phyloP scores from a whole-genome alignment of 2,113 vertebrate genomes.

The Hydrolagus affinis region DNA sequence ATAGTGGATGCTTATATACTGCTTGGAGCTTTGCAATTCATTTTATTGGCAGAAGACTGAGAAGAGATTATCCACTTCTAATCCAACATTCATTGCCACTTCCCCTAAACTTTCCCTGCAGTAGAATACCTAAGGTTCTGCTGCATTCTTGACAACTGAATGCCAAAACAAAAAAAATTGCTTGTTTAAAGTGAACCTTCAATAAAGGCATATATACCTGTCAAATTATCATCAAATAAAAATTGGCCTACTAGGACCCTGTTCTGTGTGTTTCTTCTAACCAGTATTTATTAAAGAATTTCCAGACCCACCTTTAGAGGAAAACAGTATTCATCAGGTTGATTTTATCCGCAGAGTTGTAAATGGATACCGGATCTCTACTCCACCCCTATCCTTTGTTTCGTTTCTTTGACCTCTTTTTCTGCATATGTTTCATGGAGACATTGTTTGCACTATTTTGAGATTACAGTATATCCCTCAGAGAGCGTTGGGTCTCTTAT shows the following conservation, averaged over 20 bases:
- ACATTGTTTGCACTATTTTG: background rate
- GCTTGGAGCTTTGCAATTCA: background rate
- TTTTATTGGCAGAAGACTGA: background rate
- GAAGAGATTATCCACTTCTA: background rate
- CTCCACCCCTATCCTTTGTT: background rate
- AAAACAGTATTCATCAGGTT: background rate
- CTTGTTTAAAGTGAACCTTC: background rate
- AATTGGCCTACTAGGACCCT: background rate
- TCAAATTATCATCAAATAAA: background rate
- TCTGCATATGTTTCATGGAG: background rate
- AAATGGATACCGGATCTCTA: background rate
- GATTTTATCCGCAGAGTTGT: background rate
- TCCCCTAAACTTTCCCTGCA: background rate
- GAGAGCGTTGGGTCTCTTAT: background rate
- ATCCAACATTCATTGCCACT: background rate
- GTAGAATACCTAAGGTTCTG: background rate
- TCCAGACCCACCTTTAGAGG: background rate
- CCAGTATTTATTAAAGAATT: background rate
- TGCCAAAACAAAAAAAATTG: background rate
- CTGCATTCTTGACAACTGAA: background rate
- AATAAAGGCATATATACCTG: background rate
- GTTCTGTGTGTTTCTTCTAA: background rate
- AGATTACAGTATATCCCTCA: background rate
- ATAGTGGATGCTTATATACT: background rate
- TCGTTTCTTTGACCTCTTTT: background rate